Evolutionary conservation across 1,140 invertebrate genomes (phyloP), one percentile per base, ranked within the genome.

Genomic region (Bombus affinis): DNA sequence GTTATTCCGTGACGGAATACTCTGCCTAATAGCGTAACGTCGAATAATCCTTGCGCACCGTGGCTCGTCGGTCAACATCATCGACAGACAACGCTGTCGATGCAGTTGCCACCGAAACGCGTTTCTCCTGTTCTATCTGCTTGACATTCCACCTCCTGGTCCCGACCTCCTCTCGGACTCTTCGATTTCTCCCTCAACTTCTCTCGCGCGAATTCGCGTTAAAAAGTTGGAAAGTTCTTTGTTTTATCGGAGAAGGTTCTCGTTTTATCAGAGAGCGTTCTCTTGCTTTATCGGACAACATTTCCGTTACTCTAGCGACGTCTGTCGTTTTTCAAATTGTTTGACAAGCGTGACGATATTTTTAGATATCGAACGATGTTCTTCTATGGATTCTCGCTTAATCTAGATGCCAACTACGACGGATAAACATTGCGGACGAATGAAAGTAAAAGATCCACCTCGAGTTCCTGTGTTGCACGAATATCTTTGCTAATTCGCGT

Each of bases 1-100:
- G 68, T 65, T 42, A 74, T 71, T 57, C 68, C 70, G 18, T 25
- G 25, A 1, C 47, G 25, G 37, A 22, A 12, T n/a, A 53, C 65
- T 73, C 22, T 18, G 62, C 32, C 47, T 83, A 83, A 83, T 53
- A 22, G 35, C 42, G 65, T 68, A 68, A 86, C 81, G 44, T 62
- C 66, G 73, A 83, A 79, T 86, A 79, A 86, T 74, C 66, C 75
- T 71, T 0, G 73, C 8, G n/a, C 42, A 25, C 39, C 79, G 42
- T 53, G 44, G 47, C 39, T 39, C 32, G 37, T 57, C 37, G 47
- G 39, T 86, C 79, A 35, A 76, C 65, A 81, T 77, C 80, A 57
- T 70, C 10, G 80, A 82, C 72, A 53, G 79, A 66, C 59, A 53
- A 74, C 71, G 39, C 42, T 57, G 42, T 86, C 72, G 83, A 80